Conservation (phyloP, 2,797 vertebrate genomes). For the Thaleichthys pacificus region DNA sequence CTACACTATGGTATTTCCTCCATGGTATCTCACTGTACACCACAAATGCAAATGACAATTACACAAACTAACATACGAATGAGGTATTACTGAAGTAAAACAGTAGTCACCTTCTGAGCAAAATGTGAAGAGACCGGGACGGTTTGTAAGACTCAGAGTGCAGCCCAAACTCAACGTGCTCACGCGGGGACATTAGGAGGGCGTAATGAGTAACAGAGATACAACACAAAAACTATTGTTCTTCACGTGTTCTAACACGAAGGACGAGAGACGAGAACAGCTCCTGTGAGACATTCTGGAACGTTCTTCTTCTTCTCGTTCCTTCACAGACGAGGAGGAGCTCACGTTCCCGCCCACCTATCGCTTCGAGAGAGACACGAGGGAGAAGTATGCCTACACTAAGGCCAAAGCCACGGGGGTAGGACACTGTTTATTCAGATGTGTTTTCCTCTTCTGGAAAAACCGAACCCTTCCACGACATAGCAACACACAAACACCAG, state of each 20-base stretch:
- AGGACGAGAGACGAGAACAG: too few species aligned
- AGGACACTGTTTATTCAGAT: slow-evolving; percentile 45
- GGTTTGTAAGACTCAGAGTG: too few species aligned
- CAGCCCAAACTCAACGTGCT: neutral
- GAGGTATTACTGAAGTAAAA: neutral
- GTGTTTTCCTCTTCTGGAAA: neutral
- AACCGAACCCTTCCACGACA: neutral
- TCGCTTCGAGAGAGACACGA: slow-evolving; percentile 90
- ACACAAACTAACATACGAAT: neutral
- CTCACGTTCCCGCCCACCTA: slow-evolving; percentile 97
- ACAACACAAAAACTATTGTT: too few species aligned
- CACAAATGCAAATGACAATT: neutral
- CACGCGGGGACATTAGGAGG: neutral
- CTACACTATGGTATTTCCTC: slow-evolving; percentile 83
- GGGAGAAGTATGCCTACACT: slow-evolving; percentile 94
- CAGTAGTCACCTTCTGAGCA: neutral
- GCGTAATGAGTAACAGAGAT: neutral
- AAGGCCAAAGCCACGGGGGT: slow-evolving; percentile 98
- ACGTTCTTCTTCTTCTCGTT: slow-evolving; percentile 11
- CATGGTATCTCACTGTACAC: too few species aligned
- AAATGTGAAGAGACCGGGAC: neutral
- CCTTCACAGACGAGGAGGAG: slow-evolving; percentile 90
- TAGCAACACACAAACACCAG: slow-evolving; percentile 4
- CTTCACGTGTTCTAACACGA: too few species aligned
- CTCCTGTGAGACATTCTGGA: too few species aligned